Base-by-base conservation (phyloP, 2,797 vertebrate species). In the Amblyopsis hoosieri region DNA sequence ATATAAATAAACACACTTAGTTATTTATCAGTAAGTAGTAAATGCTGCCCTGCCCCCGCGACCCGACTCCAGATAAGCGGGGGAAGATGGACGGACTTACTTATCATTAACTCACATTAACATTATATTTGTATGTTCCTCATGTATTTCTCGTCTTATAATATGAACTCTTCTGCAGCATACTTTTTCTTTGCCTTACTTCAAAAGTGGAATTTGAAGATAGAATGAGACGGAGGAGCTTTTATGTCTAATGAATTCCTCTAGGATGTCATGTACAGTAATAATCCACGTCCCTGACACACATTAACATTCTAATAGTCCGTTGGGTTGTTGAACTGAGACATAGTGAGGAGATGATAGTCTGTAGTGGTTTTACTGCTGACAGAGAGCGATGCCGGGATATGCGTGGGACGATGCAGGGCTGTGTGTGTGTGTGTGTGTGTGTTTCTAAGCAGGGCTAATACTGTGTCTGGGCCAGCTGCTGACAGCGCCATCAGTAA, bases 401-500 rank as follows among this genome's bases (percentile, higher is more conserved):
- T n/a, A 37, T 55, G 13, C 14, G 8, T 13, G 31, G 54, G 13
- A 37, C 37, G 54, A 12, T 12, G 12, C 33, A 37, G 33, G 33
- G 33, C 33, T 12, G 52, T 52, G 37, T 52, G 17, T 65, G 14
- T 1, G 12, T 31, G 52, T 54, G 53, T 17, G 45, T 13, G 55
- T 31, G 9, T 76, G 67, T 57, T 60, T 54, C 15, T 72, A 45
- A 62, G 57, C 51, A 55, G 42, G 50, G 42, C 47, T 82, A 64
- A 72, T 81, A 73, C 71, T 75, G 63, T 69, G 54, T 64, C 70
- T 74, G 66, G 45, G 59, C 56, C 13, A 23, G 52, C 54, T 64
- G 52, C 14, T 74, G 79, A 84, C 67, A 69, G 75, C 48, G 23
- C 72, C 69, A 77, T 82, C 82, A 79, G 79, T 81, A 74, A 83